Evolutionary conservation across 2,797 vertebrate species (phyloP).

Genomic region (Sorex maritimensis): DNA sequence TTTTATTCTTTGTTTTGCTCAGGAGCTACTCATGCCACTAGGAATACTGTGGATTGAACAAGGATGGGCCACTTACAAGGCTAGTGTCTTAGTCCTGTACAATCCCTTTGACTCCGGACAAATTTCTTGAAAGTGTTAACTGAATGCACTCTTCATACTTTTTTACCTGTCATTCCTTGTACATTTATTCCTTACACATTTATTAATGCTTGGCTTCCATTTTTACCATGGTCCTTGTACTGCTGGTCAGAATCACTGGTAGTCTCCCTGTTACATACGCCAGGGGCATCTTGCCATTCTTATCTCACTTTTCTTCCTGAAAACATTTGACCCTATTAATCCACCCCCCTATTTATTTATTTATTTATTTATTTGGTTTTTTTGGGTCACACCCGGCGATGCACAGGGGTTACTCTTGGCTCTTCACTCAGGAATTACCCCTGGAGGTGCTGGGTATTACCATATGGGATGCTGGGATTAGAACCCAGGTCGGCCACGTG

Average conservation of each 20-base stretch:
- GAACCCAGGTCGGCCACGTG: too few species aligned
- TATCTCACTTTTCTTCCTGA: background rate
- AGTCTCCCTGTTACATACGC: background rate
- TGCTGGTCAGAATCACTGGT: background rate
- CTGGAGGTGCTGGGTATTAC: too few species aligned
- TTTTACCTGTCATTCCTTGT: background rate
- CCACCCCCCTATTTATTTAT: background rate
- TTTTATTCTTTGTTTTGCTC: background rate
- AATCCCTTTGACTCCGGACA: too few species aligned
- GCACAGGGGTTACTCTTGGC: too few species aligned
- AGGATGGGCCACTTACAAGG: too few species aligned
- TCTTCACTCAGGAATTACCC: too few species aligned
- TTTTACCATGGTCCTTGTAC: background rate
- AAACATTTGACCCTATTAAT: slow-evolving; percentile 36
- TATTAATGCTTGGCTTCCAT: background rate
- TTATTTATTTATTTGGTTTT: too few species aligned
- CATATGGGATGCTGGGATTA: too few species aligned
- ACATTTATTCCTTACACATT: background rate
- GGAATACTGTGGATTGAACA: too few species aligned
- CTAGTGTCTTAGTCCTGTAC: too few species aligned
- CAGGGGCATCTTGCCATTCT: slow-evolving; percentile 1
- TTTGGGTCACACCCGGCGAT: too few species aligned
- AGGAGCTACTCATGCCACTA: too few species aligned
- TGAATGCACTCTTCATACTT: background rate
- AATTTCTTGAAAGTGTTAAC: background rate